Evolutionary conservation across 2,888 invertebrate species (phyloP), one percentile per base, ranked within the genome.

Genomic region (Ichneumoninae sp.): DNA sequence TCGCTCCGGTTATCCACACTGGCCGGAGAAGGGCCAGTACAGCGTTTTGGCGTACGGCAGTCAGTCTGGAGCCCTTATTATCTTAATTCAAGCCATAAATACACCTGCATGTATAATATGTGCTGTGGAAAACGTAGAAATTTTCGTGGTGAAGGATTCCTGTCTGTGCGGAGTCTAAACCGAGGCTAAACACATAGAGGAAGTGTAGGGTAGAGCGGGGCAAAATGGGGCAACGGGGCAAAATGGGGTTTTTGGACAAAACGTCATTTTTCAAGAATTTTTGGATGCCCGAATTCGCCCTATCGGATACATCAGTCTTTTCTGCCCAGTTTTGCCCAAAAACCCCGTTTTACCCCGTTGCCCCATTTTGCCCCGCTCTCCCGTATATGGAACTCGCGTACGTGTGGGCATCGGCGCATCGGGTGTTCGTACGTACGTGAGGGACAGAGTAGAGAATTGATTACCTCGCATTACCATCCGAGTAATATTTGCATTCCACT

Each of bases 401-500:
- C 69, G 57, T 60, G 62, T 69, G 72, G 81, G 52, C n/a, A 71
- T 66, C 30, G 47, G 22, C 19, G 22, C 10, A 3, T 19, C 1
- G 1, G 57, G 77, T 62, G 19, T 78, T 79, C 44, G 70, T 57
- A 16, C 66, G 81, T 76, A 60, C 69, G 76, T 52, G 66, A 82
- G 82, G 60, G 84, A 83, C 66, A 78, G 81, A 70, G 80, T 68
- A 82, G 77, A 72, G 86, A 90, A 91, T 91, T 89, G 91, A 85
- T 86, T 83, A 91, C 90, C 91, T 89, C 89, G 90, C 91, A 92
- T 93, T 93, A 92, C 90, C 91, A 89, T 87, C 89, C 90, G 89
- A 90, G 89, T 90, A 91, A 92, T 93, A 91, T 93, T 93, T 93
- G 93, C 93, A 91, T 92, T 93, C 89, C 92, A 92, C 93, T 93